Evolutionary conservation across 2,113 vertebrate genomes (phyloP).

Genomic region (Ciconia maguari): DNA sequence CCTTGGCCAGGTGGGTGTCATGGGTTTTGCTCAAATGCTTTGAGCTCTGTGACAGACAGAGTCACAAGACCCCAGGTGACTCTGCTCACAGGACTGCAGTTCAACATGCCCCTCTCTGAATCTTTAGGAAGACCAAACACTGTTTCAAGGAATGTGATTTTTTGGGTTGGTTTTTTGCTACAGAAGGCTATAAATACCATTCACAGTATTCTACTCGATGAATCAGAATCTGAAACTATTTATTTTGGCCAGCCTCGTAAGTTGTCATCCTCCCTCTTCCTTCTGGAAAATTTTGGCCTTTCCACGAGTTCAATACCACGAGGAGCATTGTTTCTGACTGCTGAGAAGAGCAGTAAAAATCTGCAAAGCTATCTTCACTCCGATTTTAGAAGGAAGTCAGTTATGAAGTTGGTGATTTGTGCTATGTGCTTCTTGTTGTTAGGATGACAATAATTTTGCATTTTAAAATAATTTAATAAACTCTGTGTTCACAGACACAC

Average conservation of each 20-base stretch:
- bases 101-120: not conserved
- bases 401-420: not conserved
- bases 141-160: not conserved
- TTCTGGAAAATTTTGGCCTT: constrained; percentile 50
- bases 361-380: not conserved
- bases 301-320: not conserved
- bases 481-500: not conserved
- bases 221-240: constrained; percentile 3
- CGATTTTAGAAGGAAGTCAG: not conserved
- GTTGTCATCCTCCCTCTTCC: not conserved
- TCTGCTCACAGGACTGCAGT: not conserved
- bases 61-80: not conserved
- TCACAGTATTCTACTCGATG: not conserved
- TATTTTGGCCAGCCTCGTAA: constrained; percentile 15
- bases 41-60: not conserved
- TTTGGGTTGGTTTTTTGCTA: not conserved
- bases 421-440: not conserved
- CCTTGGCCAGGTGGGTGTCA: not conserved
- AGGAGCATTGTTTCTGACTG: not conserved
- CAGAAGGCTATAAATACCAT: not conserved
- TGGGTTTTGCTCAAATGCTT: not conserved
- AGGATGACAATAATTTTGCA: not conserved
- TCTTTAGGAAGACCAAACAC: not conserved
- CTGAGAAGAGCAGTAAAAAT: not conserved
- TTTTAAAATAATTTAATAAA: not conserved